Evolutionary conservation across 35 echinoderm and acorn worm genomes (phyloP), one percentile per base, ranked within the genome.

Genomic region (Heliocidaris tuberculata): DNA sequence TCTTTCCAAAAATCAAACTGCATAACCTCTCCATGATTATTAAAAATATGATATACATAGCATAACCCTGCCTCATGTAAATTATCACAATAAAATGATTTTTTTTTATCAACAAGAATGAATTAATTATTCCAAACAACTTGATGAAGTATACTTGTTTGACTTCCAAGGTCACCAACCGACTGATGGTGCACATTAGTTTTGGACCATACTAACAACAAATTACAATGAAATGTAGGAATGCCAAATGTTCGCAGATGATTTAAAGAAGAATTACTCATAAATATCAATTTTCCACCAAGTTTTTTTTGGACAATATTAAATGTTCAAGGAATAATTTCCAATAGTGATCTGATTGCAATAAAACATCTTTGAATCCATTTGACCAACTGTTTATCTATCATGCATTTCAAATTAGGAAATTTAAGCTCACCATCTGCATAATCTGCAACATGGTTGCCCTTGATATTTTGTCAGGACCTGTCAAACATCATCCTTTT

Each of bases 251-350:
- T 9, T n/a, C 17, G 7, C 85, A 86, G 85, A 32, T 86, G 85
- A 8, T 86, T n/a, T 8, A 86, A 30, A 16, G 5, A 86, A 16
- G 5, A 86, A 86, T 86, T 86, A 86, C 8, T 86, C 85, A 86
- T 86, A 86, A 7, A 86, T 7, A 86, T 86, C 85, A 86, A 86
- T 30, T 86, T 86, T 86, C 85, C 85, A 32, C 85, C 85, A 86
- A 86, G 17, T 32, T 5, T 86, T 86, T 86, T n/a, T n/a, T n/a
- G n/a, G n/a, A 86, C 85, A 86, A 86, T 86, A 86, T 5, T 86
- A 32, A 32, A n/a, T n/a, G n/a, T n/a, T n/a, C 24, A 86, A 86
- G 6, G 31, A 86, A 32, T 9, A 86, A 30, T n/a, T 86, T 86
- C 85, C 85, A 86, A 86, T 86, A 8, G 17, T 86, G 85, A 86